Base-by-base conservation (phyloP, 1,140 invertebrate species). In the Nephotettix cincticeps region DNA sequence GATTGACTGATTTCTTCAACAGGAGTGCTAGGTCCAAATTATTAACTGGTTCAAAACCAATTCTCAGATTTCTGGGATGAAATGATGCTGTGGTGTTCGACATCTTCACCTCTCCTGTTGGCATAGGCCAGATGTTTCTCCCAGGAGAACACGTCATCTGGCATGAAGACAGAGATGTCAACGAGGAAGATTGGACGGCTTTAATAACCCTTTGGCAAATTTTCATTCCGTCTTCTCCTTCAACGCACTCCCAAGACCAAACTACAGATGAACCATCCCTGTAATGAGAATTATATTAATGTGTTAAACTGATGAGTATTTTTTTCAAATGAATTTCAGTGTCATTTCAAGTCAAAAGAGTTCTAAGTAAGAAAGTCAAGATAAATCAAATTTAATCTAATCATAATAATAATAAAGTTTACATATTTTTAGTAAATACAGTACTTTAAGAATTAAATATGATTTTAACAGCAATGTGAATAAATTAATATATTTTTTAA, bases 121-220 rank as follows among this genome's bases (percentile, higher is more conserved):
- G 67, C 19, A 27, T 29, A 0, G 67, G 67, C 67, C 67, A 69
- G 13, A 69, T 1, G 2, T 40, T 27, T 36, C 32, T 36, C 21
- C 21, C 25, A 0, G 45, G 3, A 29, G 43, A 43, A 25, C 67
- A 69, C 6, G 45, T 56, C 67, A 69, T 69, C 25, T 51, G 67
- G 28, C 67, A 69, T 1, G 43, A 54, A 28, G 11, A 9, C 2
- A 25, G 45, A 28, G 45, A 58, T 3, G 23, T 58, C 11, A 2
- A 25, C 19, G 47, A 19, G 11, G 54, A 58, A 1, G 54, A 13
- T 9, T 11, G 21, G 2, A 4, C 54, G 2, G 2, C 54, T 9
- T 21, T 25, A 14, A 6, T 13, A 25, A 21, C 23, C 27, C 23
- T 58, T 25, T 25, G 54, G 21, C 54, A 25, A n/a, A 58, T 3